Evolutionary conservation across 2,113 vertebrate genomes (phyloP), one percentile per base, ranked within the genome.

Genomic region (Chauna torquata): DNA sequence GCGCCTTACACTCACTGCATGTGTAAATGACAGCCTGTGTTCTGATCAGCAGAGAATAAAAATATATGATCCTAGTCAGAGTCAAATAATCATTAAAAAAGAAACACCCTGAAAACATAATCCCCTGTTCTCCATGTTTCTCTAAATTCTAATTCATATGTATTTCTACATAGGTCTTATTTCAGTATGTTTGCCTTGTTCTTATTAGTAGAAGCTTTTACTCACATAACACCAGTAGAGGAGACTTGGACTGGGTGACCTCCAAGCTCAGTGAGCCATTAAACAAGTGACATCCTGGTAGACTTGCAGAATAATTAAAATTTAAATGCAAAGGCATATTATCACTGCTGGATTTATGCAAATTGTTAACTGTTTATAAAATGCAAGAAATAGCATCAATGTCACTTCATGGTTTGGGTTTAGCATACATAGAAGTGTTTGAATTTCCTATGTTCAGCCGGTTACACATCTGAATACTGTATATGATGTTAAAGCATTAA

Each of bases 241-340:
- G 82, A 97, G 86, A 40, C 52, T 84, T 80, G 91, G 93, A 66
- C 61, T 38, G 61, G 54, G 77, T 96, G 94, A 97, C 93, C 96
- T 96, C 72, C 78, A 93, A 97, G 82, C 78, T 86, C 92, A 97
- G 86, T 34, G 81, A 96, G 95, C 86, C 94, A 94, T 96, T 96
- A 91, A 96, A 86, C 77, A 93, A 94, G 88, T 96, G 89, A 94
- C 89, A 95, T 92, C 74, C 61, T 95, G 80, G 70, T 89, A 94
- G 91, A 81, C 82, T 83, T 91, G 62, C 69, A 96, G 89, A 97
- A 90, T 92, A 96, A 97, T 96, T 96, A 96, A 95, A 96, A 96
- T 96, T 88, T 94, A 94, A 96, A 96, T 94, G 87, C 78, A 92
- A 90, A 96, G 71, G 78, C 82, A 66, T 62, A 86, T 85, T 92